Percentiles rank a stretch among this genome's conserved stretches.
phyloP scores from a whole-genome alignment of 1,140 invertebrate genomes.

The Caerostris darwini region DNA sequence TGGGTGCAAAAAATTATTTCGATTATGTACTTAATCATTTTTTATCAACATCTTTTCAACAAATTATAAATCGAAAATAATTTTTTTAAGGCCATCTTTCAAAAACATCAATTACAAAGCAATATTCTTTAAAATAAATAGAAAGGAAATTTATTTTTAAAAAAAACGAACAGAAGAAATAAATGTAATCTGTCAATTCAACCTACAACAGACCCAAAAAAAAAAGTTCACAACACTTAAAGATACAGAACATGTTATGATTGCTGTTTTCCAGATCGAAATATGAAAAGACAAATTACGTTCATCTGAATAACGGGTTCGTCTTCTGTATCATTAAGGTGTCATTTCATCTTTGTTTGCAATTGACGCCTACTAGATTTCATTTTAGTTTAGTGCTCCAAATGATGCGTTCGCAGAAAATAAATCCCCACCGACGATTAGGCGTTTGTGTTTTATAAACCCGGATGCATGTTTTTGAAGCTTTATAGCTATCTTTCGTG shows the following conservation, averaged over 20 bases:
- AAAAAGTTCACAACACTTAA: neutral
- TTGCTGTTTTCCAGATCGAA: neutral
- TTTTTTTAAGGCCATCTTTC: too few relatives aligned
- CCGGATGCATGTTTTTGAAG: neutral
- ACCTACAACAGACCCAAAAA: neutral
- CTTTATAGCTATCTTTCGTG: neutral
- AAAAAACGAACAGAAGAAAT: neutral
- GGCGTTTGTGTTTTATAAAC: neutral
- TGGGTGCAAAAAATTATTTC: too few relatives aligned
- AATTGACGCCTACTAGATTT: slow-evolving; percentile 25
- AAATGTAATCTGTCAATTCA: neutral
- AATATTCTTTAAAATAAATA: too few relatives aligned
- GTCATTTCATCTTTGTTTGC: slow-evolving; percentile 20
- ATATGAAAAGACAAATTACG: neutral
- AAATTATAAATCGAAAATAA: too few relatives aligned
- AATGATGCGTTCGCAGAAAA: neutral
- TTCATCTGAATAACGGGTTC: neutral
- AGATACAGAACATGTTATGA: slow-evolving; percentile 15
- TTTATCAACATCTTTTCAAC: too few relatives aligned
- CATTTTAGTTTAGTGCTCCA: neutral
- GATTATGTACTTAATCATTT: too few relatives aligned
- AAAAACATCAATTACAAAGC: too few relatives aligned
- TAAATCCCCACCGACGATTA: neutral
- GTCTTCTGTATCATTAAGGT: slow-evolving; percentile 21
- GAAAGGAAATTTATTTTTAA: too few relatives aligned